phyloP scores from a whole-genome alignment of 2,113 vertebrate genomes.

The Tonatia bakeri region DNA sequence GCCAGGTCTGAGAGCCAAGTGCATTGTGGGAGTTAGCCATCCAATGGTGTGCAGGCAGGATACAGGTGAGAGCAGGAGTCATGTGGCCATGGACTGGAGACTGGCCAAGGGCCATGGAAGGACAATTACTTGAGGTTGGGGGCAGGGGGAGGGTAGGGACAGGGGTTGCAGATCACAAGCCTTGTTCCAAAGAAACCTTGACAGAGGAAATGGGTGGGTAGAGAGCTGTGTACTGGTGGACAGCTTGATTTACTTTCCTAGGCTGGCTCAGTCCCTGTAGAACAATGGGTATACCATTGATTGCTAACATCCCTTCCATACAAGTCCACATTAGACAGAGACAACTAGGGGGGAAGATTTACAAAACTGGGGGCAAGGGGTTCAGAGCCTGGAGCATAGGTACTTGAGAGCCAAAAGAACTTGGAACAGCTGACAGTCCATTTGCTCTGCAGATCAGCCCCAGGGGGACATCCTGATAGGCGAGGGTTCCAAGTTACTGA shows the following conservation, averaged over 20 bases:
- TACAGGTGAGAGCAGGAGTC: not conserved
- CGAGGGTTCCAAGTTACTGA: not conserved
- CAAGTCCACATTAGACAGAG: not conserved
- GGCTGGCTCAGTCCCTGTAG: not conserved
- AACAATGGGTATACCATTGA: not conserved
- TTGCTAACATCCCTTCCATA: not conserved
- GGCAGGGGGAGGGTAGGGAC: not conserved
- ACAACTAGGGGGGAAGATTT: not conserved
- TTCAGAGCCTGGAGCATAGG: not conserved
- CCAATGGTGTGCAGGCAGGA: rapidly evolving
- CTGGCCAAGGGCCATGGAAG: not conserved
- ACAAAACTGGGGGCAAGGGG: not conserved
- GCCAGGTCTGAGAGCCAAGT: not conserved
- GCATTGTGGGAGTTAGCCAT: not conserved
- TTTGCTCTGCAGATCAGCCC: not conserved
- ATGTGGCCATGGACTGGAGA: not conserved
- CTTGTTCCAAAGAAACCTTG: not conserved
- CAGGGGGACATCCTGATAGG: not conserved
- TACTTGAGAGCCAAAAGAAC: constrained; percentile 7
- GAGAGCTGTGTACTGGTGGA: not conserved
- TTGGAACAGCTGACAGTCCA: not conserved
- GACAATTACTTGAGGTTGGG: not conserved
- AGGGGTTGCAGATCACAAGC: no score
- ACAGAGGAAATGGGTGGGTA: not conserved
- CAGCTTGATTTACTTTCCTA: not conserved